Percentiles rank a stretch among this genome's conserved stretches.
These are phyloP conservation scores for Frankliniella intonsa DNA, from an alignment of 2,888 invertebrate species.

Conservation along the genomic window DNA sequence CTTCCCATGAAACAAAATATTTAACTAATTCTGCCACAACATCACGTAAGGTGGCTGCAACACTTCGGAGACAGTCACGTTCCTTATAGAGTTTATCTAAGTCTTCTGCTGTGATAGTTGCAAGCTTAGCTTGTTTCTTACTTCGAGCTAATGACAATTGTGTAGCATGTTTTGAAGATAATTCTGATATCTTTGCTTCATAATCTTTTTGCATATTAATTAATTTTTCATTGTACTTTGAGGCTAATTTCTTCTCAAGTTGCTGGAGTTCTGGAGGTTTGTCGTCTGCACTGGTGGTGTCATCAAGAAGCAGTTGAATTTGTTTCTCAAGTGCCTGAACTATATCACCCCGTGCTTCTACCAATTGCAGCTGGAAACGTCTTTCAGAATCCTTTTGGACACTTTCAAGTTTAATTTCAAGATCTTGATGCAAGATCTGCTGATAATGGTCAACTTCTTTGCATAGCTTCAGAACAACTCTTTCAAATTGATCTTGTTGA, in stretches of 20 bases:
- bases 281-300: neutral
- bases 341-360: slow-evolving; percentile 63
- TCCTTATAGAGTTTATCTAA: slow-evolving; percentile 23
- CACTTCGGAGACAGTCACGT: slow-evolving; percentile 63
- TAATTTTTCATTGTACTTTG: slow-evolving; percentile 59
- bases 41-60: slow-evolving; percentile 60
- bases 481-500: slow-evolving; percentile 19
- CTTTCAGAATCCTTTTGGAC: neutral
- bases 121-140: slow-evolving; percentile 34
- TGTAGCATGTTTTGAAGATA: slow-evolving; percentile 32
- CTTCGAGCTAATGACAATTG: slow-evolving; percentile 33
- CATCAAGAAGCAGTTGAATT: slow-evolving; percentile 58
- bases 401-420: neutral
- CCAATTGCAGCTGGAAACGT: slow-evolving; percentile 47
- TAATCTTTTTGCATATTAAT: slow-evolving; percentile 48
- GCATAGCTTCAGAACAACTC: neutral
- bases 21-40: slow-evolving; percentile 65
- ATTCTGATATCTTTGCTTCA: slow-evolving; percentile 32
- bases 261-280: slow-evolving; percentile 30
- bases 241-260: slow-evolving; percentile 55
- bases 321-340: slow-evolving; percentile 65
- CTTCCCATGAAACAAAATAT: slow-evolving; percentile 71
- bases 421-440: neutral
- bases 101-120: slow-evolving; percentile 5
- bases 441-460: neutral